Conservation (phyloP, 2,113 vertebrate genomes). For the Himantopus leucocephalus region DNA sequence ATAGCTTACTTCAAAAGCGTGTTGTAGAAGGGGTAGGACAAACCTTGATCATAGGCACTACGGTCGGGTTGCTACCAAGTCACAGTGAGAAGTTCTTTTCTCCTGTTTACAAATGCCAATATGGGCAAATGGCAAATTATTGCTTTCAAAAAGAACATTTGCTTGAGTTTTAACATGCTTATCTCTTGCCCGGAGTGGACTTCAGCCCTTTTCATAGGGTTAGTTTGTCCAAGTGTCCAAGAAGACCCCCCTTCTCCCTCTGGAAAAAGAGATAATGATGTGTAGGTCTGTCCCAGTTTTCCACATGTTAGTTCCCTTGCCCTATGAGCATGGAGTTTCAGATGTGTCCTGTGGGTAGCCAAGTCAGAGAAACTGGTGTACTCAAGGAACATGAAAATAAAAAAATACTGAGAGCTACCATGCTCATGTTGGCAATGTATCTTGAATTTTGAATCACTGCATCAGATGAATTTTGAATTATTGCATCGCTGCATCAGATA, state of each 20-base stretch:
- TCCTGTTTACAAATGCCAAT: neutral
- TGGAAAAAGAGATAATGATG: neutral
- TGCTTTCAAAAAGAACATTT: neutral
- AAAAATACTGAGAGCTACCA: neutral
- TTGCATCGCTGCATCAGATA: neutral
- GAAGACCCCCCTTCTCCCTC: neutral
- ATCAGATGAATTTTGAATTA: neutral
- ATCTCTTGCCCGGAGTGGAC: neutral
- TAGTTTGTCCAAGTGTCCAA: neutral
- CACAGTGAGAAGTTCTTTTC: neutral
- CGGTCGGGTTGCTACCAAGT: neutral
- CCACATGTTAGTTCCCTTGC: neutral
- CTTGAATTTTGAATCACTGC: neutral
- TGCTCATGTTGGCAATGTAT: neutral
- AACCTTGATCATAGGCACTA: neutral
- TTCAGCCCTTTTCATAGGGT: neutral
- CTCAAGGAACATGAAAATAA: neutral
- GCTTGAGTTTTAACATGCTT: neutral
- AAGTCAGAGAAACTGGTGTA: neutral
- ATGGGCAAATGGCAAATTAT: neutral
- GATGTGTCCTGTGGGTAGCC: accelerated
- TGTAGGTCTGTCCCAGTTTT: neutral
- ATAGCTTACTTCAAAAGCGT: neutral
- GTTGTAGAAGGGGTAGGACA: neutral
- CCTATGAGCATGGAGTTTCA: neutral